A percentile compares a stretch with the other conserved stretches of the same genome.
These are phyloP conservation scores for Porphyrio hochstetteri DNA, from an alignment of 2,113 vertebrate genomes.

Conservation along the genomic window DNA sequence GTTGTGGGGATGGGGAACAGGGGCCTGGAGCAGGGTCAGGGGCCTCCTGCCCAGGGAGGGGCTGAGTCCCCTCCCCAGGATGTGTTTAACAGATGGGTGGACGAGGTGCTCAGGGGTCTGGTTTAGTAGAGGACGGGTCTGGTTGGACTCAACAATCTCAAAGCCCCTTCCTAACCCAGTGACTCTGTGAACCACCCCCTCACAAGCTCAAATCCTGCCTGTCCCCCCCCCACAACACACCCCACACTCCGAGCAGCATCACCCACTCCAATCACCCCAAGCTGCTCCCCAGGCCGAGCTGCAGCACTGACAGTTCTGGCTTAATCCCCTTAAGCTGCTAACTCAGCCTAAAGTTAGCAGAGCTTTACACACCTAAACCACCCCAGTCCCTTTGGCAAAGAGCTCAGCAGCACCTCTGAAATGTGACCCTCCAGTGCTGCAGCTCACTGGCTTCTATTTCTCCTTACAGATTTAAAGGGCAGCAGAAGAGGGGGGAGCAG, in stretches of 20 bases:
- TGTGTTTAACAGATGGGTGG: too few relatives aligned
- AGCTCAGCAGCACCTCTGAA: neutral
- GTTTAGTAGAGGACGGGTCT: too few relatives aligned
- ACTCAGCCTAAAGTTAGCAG: neutral
- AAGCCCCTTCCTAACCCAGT: too few relatives aligned
- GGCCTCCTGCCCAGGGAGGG: too few relatives aligned
- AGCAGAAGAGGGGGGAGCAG: neutral
- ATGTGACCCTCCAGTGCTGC: neutral
- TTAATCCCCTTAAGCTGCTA: neutral
- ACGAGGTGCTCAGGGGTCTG: too few relatives aligned
- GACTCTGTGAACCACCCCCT: too few relatives aligned
- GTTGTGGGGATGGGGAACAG: too few relatives aligned
- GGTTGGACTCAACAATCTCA: too few relatives aligned
- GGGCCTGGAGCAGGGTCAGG: too few relatives aligned
- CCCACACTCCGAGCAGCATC: neutral
- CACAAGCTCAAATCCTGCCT: too few relatives aligned
- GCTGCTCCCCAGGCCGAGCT: neutral
- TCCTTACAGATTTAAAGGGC: neutral
- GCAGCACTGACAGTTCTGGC: accelerated
- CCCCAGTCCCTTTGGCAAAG: neutral
- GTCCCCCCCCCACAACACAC: neutral
- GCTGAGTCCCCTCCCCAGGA: too few relatives aligned
- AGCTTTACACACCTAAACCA: neutral
- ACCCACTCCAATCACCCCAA: neutral
- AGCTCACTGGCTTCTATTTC: neutral